A percentile compares a stretch with the other conserved stretches of the same genome.
Conservation (phyloP, 2,113 vertebrate genomes). For the Etia nguti region DNA sequence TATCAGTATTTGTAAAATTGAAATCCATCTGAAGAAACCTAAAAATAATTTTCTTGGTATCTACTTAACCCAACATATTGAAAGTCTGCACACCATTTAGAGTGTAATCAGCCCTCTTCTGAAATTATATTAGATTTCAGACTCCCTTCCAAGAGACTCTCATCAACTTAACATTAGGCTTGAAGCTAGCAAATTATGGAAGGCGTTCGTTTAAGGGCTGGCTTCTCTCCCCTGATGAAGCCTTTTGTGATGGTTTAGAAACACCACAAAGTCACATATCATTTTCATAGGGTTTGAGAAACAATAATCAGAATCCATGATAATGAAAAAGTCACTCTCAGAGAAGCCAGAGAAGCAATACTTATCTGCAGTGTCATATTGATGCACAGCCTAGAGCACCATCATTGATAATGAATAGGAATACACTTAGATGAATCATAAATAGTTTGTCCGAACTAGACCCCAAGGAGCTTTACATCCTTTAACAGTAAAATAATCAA, state of each 20-base stretch:
- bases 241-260: conserved; percentile 7
- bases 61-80: conserved; percentile 38
- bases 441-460: conserved; percentile 29
- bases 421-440: conserved; percentile 12
- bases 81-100: conserved; percentile 39
- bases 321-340: conserved; percentile 20
- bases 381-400: conserved; percentile 8
- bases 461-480: conserved; percentile 27
- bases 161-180: conserved; percentile 43
- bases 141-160: conserved; percentile 13
- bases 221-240: conserved; percentile 20
- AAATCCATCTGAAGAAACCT: conserved; percentile 12
- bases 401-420: conserved; percentile 32
- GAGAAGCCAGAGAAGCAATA: background rate
- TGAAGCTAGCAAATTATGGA: conserved; percentile 35
- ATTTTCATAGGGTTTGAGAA: conserved; percentile 14
- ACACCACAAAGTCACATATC: conserved; percentile 26
- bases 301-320: conserved; percentile 37
- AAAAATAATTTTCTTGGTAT: conserved; percentile 31
- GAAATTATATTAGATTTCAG: conserved; percentile 41
- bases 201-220: background rate
- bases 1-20: conserved; percentile 7
- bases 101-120: conserved; percentile 42
- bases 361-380: conserved; percentile 8
- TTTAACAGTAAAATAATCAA: background rate